Evolutionary conservation across 2,113 vertebrate species (phyloP), one percentile per base, ranked within the genome.

Genomic region (Malurus melanocephalus): DNA sequence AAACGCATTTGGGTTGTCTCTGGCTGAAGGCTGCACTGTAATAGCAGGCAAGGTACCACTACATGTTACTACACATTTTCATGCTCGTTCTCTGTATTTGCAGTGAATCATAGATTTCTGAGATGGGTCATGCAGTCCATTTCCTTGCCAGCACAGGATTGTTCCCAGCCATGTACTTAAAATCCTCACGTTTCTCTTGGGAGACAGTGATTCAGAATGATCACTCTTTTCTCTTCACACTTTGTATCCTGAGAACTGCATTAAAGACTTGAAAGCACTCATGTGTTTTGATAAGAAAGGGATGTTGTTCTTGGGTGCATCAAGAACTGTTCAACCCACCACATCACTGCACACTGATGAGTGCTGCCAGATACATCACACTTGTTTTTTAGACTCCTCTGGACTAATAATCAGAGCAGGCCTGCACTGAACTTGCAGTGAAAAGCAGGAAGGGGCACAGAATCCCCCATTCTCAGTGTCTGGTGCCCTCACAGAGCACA

Each of bases 21-120:
- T 81, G 76, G 73, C 91, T 92, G 80, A 80, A 92, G 83, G 85
- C 91, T 82, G 87, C 11, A 0, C 82, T 86, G 59, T 81, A 82
- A 86, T 59, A 84, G 86, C 88, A 90, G 77, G 81, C 74, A 51
- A 79, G 77, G 88, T 86, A 88, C 66, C 46, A 18, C 62, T 81
- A 69, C 93, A 28, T 93, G 95, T 95, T 93, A 62, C 86, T 95
- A 90, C 93, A 94, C 73, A 95, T 94, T 87, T 92, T 81, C 7
- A 0, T 46, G 48, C 87, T 85, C 4, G 0, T 32, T 79, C 85
- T 79, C 66, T 26, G 57, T 66, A 43, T 82, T 86, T 73, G 74
- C 64, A 91, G 64, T 94, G 93, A 95, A 92, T 94, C 95, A 91
- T 42, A 88, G 77, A 79, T 81, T 80, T 84, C 66, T 59, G 67